A percentile compares a stretch with the other conserved stretches of the same genome.
Evolutionary conservation across 2,888 invertebrate genomes (phyloP).

Genomic region (Nemotelus nigrinus): DNA sequence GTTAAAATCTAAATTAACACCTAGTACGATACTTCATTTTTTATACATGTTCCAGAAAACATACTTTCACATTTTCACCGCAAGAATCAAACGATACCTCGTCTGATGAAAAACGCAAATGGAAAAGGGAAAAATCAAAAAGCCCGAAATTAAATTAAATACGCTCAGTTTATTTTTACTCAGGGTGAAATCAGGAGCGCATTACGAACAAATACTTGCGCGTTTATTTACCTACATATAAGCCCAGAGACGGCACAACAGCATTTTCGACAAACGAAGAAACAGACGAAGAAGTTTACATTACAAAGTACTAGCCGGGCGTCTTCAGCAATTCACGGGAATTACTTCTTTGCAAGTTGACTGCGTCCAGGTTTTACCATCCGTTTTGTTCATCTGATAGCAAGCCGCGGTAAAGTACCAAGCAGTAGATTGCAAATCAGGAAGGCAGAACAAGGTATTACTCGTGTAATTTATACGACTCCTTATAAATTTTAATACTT

Average conservation of each 20-base stretch:
- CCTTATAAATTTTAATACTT: slow-evolving; percentile 51
- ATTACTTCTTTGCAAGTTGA: slow-evolving; percentile 47
- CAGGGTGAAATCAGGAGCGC: slow-evolving; percentile 40
- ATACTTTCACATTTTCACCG: not conserved
- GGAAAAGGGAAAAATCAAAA: slow-evolving; percentile 56
- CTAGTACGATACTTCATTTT: no score
- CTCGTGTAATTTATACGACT: slow-evolving; percentile 49
- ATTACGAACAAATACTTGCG: slow-evolving; percentile 15
- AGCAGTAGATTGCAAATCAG: slow-evolving; percentile 34
- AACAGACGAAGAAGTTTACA: slow-evolving; percentile 36
- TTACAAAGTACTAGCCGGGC: slow-evolving; percentile 8
- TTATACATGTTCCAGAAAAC: not conserved
- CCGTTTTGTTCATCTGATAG: not conserved
- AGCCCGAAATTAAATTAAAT: slow-evolving; percentile 62
- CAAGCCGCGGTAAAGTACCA: not conserved
- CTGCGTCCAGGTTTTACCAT: slow-evolving; percentile 45
- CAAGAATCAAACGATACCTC: slow-evolving; percentile 19
- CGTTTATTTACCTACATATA: not conserved
- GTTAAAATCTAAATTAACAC: no score
- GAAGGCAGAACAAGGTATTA: slow-evolving; percentile 47
- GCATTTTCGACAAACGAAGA: not conserved
- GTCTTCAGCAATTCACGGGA: slow-evolving; percentile 44
- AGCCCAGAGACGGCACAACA: no score
- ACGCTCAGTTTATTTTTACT: slow-evolving; percentile 58
- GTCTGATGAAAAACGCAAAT: slow-evolving; percentile 38